Evolutionary conservation across 2,888 invertebrate species (phyloP), one percentile per base, ranked within the genome.

Genomic region (Mesorhabditis sp.): DNA sequence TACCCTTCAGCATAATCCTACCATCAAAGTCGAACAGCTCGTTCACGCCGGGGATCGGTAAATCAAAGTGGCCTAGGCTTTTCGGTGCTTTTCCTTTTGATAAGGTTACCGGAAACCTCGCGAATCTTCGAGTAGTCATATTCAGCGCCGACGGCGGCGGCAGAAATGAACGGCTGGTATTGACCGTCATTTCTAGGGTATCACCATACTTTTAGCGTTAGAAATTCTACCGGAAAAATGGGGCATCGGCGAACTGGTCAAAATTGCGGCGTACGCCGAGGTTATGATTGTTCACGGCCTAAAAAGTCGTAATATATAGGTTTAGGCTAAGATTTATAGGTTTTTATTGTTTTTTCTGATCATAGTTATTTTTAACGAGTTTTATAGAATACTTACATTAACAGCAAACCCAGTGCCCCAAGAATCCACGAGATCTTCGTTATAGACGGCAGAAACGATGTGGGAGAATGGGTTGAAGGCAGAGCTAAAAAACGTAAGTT

Each of bases 381-480:
- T 28, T 28, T 28, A 28, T 28, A 28, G 28, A 28, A 28, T 13
- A 73, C 73, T 66, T 67, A 82, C 82, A 71, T 80, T 80, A 15
- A 81, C 76, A 4, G 80, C 82, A 66, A 76, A 80, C 62, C 82
- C 82, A 44, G 81, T 73, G 45, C 81, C 81, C 82, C 82, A 82
- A 15, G 77, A 78, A 72, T 82, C 82, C 71, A 80, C 79, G 42
- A 82, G 74, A 79, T 82, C 82, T 74, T 82, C 82, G 63, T 76
- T 79, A 72, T 70, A 82, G 50, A 77, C 76, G 4, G 82, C 82
- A 45, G 78, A 73, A 41, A 81, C 76, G 43, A 80, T 78, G 58
- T 82, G 79, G 41, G 81, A 80, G 70, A 82, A 82, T 15, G 82
- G 82, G 67, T 82, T 82, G 78, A 82, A 81, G 45, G 82, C 78